phyloP scores from a whole-genome alignment of 2,888 invertebrate genomes.

The Caradrina kadenii region DNA sequence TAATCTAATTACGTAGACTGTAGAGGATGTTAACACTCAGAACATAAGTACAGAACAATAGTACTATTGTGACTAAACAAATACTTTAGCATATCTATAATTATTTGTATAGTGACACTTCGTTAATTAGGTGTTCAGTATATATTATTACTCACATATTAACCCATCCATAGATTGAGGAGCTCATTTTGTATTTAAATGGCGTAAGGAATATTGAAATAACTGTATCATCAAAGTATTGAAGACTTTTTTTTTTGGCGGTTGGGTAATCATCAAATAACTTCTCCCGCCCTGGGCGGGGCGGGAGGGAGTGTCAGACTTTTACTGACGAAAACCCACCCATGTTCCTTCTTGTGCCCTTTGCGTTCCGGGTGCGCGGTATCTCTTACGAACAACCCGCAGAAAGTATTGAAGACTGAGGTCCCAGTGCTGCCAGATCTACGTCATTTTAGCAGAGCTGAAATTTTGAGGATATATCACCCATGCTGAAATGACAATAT shows the following conservation, averaged over 20 bases:
- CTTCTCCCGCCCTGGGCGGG: no score
- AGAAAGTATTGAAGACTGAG: background rate
- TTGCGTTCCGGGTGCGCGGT: no score
- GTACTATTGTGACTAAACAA: constrained; percentile 21
- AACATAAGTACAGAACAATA: constrained; percentile 17
- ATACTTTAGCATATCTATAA: constrained; percentile 16
- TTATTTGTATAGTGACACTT: constrained; percentile 32
- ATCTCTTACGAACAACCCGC: no score
- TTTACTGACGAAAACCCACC: no score
- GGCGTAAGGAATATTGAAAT: constrained; percentile 14
- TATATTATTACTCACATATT: constrained; percentile 25
- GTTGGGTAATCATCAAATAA: no score
- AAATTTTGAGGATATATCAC: no score
- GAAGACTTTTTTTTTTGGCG: no score
- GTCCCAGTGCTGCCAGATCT: no score
- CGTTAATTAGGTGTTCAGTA: constrained; percentile 22
- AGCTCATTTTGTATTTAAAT: constrained; percentile 3
- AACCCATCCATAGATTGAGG: constrained; percentile 13
- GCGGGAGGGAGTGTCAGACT: no score
- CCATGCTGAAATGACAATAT: no score
- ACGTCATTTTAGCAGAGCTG: no score
- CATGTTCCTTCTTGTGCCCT: no score
- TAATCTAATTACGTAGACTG: constrained; percentile 23
- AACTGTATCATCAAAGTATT: background rate
- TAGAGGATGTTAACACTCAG: constrained; percentile 42